These are phyloP conservation scores for Psettodes erumei DNA, from an alignment of 2,113 vertebrate species.

Conservation along the genomic window DNA sequence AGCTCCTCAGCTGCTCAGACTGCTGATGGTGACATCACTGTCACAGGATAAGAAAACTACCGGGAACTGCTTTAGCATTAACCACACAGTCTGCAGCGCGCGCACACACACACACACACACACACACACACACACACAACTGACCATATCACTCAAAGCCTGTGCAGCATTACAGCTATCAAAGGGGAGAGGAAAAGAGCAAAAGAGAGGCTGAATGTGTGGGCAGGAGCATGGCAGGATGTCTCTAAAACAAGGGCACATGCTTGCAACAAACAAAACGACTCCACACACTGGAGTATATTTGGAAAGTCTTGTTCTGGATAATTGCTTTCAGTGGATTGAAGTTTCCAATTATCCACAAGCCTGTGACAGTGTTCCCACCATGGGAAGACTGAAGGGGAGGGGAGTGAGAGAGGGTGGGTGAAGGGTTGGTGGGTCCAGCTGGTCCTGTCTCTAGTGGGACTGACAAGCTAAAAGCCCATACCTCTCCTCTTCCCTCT, in stretches of 20 bases:
- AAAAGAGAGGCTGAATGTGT: conserved; percentile 20
- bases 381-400: conserved; percentile 55
- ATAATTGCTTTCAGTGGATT: conserved; percentile 82
- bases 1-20: conserved; percentile 57
- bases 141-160: conserved; percentile 24
- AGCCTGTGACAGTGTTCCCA: conserved; percentile 69
- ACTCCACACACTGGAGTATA: conserved; percentile 64
- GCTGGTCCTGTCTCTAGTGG: conserved; percentile 67
- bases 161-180: conserved; percentile 29
- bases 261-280: conserved; percentile 48
- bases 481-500: conserved; percentile 57
- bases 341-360: conserved; percentile 80
- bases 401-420: conserved; percentile 34
- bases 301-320: conserved; percentile 76
- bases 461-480: conserved; percentile 50
- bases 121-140: conserved; percentile 4
- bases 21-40: conserved; percentile 70
- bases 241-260: conserved; percentile 57
- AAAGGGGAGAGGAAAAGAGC: conserved; percentile 18
- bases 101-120: conserved; percentile 24
- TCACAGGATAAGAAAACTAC: conserved; percentile 61
- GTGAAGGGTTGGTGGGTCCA: conserved; percentile 62
- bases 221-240: conserved; percentile 33
- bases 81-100: conserved; percentile 25
- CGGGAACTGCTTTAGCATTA: conserved; percentile 55